Evolutionary conservation across 2,888 invertebrate genomes (phyloP), one percentile per base, ranked within the genome.

Genomic region (Xanthorhoe spadicearia): DNA sequence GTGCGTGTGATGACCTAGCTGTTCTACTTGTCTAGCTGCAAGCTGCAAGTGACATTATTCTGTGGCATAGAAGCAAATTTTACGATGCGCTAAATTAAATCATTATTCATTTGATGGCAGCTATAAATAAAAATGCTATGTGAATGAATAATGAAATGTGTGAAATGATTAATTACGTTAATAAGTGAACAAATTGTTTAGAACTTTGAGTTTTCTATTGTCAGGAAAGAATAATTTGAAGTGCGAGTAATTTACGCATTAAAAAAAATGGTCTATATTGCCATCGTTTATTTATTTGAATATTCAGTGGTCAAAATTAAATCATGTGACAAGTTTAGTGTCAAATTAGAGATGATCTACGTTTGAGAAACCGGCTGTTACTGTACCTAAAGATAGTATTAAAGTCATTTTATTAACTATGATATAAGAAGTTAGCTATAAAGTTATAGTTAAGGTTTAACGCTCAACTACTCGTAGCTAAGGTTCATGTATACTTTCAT

Each of bases 91-190:
- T 65, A 62, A 65, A 69, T 65, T 62, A 52, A 59, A 62, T 59
- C 56, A 69, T 62, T 62, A 58, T 55, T 35, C 35, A 35, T 66
- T 66, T 69, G 56, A 69, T 69, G 57, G 60, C 5, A 38, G 53
- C 59, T 35, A 63, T 69, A 66, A 69, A 69, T 64, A 64, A 64
- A n/a, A 68, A 68, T 61, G n/a, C 23, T 64, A 28, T 68, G 43
- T 61, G 68, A 61, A 61, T 64, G 57, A 61, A 64, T 61, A 68
- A 68, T 61, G 53, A 58, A 68, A 61, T 68, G 50, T 59, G 57
- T 52, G 28, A 52, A n/a, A 64, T 68, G 67, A 64, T 68, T 62
- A 68, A 64, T 61, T 62, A 38, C 62, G n/a, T 0, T 28, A 48
- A 35, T 48, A 53, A 43, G 32, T 35, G 52, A 57, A 63, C 63